Base-by-base conservation (phyloP, 1,140 invertebrate species). In the Cheumatopsyche charites region DNA sequence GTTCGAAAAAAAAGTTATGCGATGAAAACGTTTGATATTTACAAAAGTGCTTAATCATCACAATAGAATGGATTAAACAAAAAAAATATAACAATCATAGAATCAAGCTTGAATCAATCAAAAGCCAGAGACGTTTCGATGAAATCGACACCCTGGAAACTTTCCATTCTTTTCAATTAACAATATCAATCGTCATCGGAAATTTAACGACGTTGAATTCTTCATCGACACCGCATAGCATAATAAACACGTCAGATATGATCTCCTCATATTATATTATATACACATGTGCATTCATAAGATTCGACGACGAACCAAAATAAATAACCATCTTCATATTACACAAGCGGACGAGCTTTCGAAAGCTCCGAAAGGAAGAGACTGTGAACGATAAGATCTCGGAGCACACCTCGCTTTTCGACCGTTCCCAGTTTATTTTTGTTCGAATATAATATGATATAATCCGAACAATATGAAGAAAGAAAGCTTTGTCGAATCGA, bases 171-270 rank as follows among this genome's bases (percentile, higher is more conserved):
- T 47, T 47, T 47, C 11, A n/a, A 47, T 47, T 47, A n/a, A 47
- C 11, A 47, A n/a, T n/a, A 47, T n/a, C 11, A 47, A 47, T 47
- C 43, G 43, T 6, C 43, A 15, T n/a, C 43, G 13, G 13, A 47
- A 47, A 47, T n/a, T 47, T 47, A 47, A 47, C 43, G 43, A 47
- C 43, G 43, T 47, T 13, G 43, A 47, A 47, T 47, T 47, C 43
- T 47, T 47, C 43, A 47, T 15, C 11, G 43, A 47, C 15, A 47
- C 15, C 43, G 15, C 13, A 47, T 3, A 47, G 43, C 43, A n/a
- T 47, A 42, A 42, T n/a, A 36, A 36, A 36, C 29, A 36, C 29
- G 29, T 36, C 29, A 36, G 29, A 47, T 47, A 47, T 3, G 2
- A 47, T n/a, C 11, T 47, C 15, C 5, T 42, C 5, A 42, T 42